Conservation (phyloP, 1,140 invertebrate species). For the Drosophila sucinea region DNA sequence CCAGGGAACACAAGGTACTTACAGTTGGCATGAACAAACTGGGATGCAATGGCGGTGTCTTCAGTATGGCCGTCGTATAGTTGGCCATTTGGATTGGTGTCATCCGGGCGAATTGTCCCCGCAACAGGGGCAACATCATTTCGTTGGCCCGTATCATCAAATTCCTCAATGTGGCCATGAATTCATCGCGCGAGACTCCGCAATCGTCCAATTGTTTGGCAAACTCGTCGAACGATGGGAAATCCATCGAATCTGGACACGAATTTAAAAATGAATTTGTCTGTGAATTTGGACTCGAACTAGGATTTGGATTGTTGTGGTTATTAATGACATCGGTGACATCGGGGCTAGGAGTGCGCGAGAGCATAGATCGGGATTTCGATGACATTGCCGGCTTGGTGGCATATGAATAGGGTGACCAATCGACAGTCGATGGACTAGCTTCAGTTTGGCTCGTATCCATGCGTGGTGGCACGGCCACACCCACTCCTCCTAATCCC, state of each 20-base stretch:
- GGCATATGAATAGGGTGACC: slow-evolving; percentile 40
- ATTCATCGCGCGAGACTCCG: slow-evolving; percentile 45
- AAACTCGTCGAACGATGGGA: slow-evolving; percentile 46
- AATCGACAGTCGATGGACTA: not conserved
- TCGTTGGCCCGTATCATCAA: slow-evolving; percentile 58
- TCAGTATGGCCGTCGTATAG: slow-evolving; percentile 51
- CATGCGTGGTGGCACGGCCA: too few relatives aligned
- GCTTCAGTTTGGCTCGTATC: too few relatives aligned
- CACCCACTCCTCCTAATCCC: too few relatives aligned
- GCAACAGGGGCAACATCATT: slow-evolving; percentile 47
- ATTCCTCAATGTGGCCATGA: slow-evolving; percentile 49
- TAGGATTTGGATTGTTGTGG: not conserved
- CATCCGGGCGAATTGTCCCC: slow-evolving; percentile 44
- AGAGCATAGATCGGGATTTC: not conserved
- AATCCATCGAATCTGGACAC: slow-evolving; percentile 3
- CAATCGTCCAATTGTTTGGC: slow-evolving; percentile 34
- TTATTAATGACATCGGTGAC: not conserved
- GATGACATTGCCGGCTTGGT: not conserved
- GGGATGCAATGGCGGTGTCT: slow-evolving; percentile 47
- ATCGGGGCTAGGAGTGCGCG: not conserved
- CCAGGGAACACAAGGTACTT: slow-evolving; percentile 2
- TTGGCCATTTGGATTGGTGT: slow-evolving; percentile 48
- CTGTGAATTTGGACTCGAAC: not conserved
- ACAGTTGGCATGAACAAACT: slow-evolving; percentile 59
- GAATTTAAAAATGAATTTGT: not conserved